These are phyloP conservation scores for Rhinichthys osculus DNA, from an alignment of 2,797 vertebrate genomes.

Conservation along the genomic window DNA sequence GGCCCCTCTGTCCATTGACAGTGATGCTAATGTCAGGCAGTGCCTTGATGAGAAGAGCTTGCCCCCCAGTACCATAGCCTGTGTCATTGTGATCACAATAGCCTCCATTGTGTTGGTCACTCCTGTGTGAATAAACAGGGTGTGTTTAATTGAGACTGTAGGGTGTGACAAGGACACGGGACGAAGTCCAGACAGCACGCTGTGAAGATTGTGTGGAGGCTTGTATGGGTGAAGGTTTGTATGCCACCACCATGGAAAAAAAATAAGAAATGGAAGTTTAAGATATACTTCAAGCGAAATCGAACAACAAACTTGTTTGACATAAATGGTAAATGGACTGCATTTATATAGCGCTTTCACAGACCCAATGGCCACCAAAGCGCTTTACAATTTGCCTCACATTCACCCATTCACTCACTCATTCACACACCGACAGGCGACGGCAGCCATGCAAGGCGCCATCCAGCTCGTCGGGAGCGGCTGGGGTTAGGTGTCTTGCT, in stretches of 20 bases:
- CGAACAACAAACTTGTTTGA: not conserved
- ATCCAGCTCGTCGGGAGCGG: too few relatives aligned
- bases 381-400: too few relatives aligned
- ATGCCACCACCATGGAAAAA: not conserved
- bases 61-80: constrained; percentile 64
- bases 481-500: too few relatives aligned
- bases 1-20: constrained; percentile 67
- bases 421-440: too few relatives aligned
- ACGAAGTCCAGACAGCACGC: constrained; percentile 52
- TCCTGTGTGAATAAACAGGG: constrained; percentile 75
- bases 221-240: constrained; percentile 30
- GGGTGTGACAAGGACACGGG: constrained; percentile 61
- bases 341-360: too few relatives aligned
- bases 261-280: not conserved
- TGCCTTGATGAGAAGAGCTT: constrained; percentile 72
- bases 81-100: constrained; percentile 69
- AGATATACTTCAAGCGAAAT: not conserved
- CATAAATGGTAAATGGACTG: too few relatives aligned
- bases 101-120: constrained; percentile 74
- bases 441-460: too few relatives aligned
- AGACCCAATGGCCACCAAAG: too few relatives aligned
- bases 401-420: too few relatives aligned
- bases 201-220: constrained; percentile 39
- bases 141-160: constrained; percentile 76
- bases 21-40: constrained; percentile 70